phyloP scores from a whole-genome alignment of 2,113 vertebrate species.

The Limanda limanda region DNA sequence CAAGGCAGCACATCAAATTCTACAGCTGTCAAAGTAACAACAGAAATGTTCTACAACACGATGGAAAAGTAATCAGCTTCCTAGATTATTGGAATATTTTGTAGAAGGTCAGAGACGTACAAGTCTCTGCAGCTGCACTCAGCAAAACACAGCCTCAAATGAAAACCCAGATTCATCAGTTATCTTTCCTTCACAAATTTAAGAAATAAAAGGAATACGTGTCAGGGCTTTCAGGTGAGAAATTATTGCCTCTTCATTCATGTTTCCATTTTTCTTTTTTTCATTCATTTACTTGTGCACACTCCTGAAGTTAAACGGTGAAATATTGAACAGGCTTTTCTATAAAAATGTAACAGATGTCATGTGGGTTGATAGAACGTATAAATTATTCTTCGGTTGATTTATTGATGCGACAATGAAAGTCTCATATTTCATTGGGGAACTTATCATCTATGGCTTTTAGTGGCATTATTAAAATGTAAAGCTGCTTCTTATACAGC shows the following conservation, averaged over 20 bases:
- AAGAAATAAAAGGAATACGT: background rate
- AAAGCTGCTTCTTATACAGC: too few relatives aligned
- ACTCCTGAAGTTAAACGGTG: background rate
- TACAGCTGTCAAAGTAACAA: background rate
- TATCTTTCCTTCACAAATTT: too few relatives aligned
- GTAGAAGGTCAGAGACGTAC: slow-evolving; percentile 6
- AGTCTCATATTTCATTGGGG: too few relatives aligned
- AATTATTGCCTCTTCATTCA: background rate
- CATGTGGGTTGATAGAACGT: background rate
- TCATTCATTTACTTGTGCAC: too few relatives aligned
- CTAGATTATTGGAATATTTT: slow-evolving; percentile 11
- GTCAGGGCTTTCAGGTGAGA: background rate
- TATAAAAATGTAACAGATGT: background rate
- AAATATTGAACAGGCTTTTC: background rate
- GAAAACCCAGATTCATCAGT: background rate
- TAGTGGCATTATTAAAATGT: too few relatives aligned
- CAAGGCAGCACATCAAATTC: background rate
- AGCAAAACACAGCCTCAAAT: background rate
- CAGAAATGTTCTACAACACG: background rate
- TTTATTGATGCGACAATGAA: background rate
- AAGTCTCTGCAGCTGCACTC: background rate
- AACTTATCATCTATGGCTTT: too few relatives aligned
- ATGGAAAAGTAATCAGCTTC: background rate
- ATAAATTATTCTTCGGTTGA: background rate
- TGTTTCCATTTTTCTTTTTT: too few relatives aligned